phyloP scores from a whole-genome alignment of 1,140 invertebrate genomes.

The Dryas iulia region DNA sequence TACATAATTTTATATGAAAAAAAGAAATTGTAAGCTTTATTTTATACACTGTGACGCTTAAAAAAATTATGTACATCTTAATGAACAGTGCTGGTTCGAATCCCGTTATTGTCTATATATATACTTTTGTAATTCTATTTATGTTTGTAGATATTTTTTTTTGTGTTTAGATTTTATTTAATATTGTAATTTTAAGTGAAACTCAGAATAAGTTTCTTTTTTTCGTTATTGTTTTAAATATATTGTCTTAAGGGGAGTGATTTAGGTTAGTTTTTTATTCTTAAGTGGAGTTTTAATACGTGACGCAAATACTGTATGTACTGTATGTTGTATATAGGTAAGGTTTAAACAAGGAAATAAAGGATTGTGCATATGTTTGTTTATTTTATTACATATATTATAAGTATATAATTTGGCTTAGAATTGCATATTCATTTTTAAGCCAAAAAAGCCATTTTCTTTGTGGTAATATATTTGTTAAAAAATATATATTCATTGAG shows the following conservation, averaged over 20 bases:
- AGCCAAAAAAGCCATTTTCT: too few species aligned
- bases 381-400: conserved; percentile 8
- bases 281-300: conserved; percentile 23
- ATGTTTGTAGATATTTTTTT: neutral
- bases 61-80: neutral
- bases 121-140: neutral
- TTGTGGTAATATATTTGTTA: too few species aligned
- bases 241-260: neutral
- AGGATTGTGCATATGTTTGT: conserved; percentile 18
- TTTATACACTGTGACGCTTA: neutral
- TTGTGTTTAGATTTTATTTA: neutral
- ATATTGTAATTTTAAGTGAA: neutral
- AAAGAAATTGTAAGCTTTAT: neutral
- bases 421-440: too few species aligned
- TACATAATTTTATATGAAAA: neutral
- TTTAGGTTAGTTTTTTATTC: conserved; percentile 15
- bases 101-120: neutral
- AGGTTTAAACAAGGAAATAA: conserved; percentile 34
- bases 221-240: neutral
- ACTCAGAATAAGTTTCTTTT: neutral
- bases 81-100: neutral
- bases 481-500: too few species aligned
- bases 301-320: conserved; percentile 32
- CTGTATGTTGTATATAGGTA: conserved; percentile 32
- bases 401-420: too few species aligned